These are phyloP conservation scores for Drosophila helvetica DNA, from an alignment of 2,888 invertebrate species.

Conservation along the genomic window DNA sequence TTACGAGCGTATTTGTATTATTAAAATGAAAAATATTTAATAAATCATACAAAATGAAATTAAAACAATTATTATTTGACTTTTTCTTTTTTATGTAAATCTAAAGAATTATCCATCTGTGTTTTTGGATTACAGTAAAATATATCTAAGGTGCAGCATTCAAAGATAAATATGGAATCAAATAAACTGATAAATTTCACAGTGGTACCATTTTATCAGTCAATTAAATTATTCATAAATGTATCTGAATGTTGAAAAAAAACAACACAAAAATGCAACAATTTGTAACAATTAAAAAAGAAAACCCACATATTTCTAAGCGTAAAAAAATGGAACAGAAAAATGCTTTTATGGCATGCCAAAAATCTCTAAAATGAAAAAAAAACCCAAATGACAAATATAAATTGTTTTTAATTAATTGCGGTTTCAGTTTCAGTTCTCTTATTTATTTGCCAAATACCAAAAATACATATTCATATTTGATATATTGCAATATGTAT, in stretches of 20 bases:
- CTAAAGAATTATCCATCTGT: no score
- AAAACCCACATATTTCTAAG: constrained; percentile 5
- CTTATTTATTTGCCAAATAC: background rate
- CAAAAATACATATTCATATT: constrained; percentile 9
- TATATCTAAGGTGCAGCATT: no score
- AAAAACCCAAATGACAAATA: background rate
- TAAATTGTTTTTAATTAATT: constrained; percentile 17
- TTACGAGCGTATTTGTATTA: background rate
- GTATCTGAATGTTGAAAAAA: background rate
- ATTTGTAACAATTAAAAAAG: background rate
- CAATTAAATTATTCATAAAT: constrained; percentile 9
- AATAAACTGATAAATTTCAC: no score
- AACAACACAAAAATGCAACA: background rate
- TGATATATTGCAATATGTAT: constrained; percentile 14
- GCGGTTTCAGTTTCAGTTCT: constrained; percentile 8
- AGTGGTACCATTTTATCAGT: no score
- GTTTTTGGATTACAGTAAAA: no score
- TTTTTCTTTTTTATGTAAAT: background rate
- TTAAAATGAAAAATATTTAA: background rate
- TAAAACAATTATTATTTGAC: background rate
- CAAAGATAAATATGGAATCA: background rate
- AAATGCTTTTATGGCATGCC: background rate
- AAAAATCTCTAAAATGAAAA: background rate
- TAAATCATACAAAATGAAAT: background rate
- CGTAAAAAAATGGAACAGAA: background rate